Conservation (phyloP, 2,797 vertebrate genomes). For the Toxotes lorentzi region DNA sequence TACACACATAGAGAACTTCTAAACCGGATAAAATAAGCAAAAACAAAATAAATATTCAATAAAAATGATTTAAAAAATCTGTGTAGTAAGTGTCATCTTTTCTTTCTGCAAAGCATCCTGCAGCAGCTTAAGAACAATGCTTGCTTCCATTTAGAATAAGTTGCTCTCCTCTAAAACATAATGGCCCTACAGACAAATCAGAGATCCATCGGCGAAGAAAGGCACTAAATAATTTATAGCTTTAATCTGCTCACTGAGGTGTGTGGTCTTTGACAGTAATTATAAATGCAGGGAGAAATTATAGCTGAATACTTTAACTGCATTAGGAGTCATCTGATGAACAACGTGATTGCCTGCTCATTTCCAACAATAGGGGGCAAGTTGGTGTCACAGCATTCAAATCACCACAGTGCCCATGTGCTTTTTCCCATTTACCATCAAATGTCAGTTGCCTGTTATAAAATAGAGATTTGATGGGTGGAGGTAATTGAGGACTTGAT, state of each 20-base stretch:
- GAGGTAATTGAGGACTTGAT: conserved; percentile 88
- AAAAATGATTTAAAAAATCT: conserved; percentile 44
- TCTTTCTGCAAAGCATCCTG: conserved; percentile 27
- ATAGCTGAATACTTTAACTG: conserved; percentile 99
- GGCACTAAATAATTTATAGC: conserved; percentile 99
- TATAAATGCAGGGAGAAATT: conserved; percentile 99
- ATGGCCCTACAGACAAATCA: conserved; percentile 96
- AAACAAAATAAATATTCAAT: conserved; percentile 17
- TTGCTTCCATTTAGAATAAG: conserved; percentile 90
- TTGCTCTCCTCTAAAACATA: conserved; percentile 96
- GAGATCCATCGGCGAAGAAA: conserved; percentile 93
- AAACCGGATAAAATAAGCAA: conserved; percentile 15
- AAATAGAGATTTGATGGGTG: conserved; percentile 89
- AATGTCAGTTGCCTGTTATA: conserved; percentile 97
- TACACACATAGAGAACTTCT: conserved; percentile 10
- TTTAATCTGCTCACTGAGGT: conserved; percentile 99
- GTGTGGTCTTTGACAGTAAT: conserved; percentile 99
- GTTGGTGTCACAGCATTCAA: conserved; percentile 97
- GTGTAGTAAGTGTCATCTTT: conserved; percentile 33
- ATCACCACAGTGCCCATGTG: conserved; percentile 91
- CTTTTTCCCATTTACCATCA: conserved; percentile 94
- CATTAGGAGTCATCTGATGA: conserved; percentile 99
- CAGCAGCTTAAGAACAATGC: conserved; percentile 80
- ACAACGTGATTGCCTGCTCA: conserved; percentile 97
- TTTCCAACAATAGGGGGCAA: conserved; percentile 99